phyloP scores from a whole-genome alignment of 2,888 invertebrate species.

The Leptarthrus brevirostris region DNA sequence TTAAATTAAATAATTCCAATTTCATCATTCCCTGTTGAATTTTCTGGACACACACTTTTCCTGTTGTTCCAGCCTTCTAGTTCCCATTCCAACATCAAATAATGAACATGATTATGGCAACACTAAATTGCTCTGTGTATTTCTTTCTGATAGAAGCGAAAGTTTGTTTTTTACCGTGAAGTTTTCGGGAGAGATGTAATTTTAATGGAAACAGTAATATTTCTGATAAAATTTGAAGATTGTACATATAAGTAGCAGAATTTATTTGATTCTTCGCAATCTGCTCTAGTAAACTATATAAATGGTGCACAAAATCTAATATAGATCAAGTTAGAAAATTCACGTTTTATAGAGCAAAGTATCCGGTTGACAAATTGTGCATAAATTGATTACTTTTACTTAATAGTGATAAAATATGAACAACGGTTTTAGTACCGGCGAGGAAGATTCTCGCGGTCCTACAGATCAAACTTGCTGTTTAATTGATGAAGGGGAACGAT shows the following conservation, averaged over 20 bases:
- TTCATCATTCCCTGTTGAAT: too few species aligned
- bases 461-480: slow-evolving; percentile 93
- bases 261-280: neutral
- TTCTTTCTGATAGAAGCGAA: slow-evolving; percentile 34
- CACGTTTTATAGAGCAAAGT: neutral
- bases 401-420: slow-evolving; percentile 25
- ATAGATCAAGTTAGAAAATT: neutral
- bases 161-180: slow-evolving; percentile 35
- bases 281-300: neutral
- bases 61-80: too few species aligned
- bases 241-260: neutral
- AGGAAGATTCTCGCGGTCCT: slow-evolving; percentile 89
- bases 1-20: too few species aligned
- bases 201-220: slow-evolving; percentile 8
- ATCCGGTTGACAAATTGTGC: neutral
- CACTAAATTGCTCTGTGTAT: slow-evolving; percentile 3
- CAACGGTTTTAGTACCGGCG: slow-evolving; percentile 91
- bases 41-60: too few species aligned
- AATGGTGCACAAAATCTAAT: neutral
- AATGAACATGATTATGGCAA: too few species aligned
- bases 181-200: neutral
- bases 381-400: neutral
- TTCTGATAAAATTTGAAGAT: neutral
- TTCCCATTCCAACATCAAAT: too few species aligned
- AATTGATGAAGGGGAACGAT: slow-evolving; percentile 88